phyloP scores from a whole-genome alignment of 2,113 vertebrate genomes.

The Thamnophis sirtalis region DNA sequence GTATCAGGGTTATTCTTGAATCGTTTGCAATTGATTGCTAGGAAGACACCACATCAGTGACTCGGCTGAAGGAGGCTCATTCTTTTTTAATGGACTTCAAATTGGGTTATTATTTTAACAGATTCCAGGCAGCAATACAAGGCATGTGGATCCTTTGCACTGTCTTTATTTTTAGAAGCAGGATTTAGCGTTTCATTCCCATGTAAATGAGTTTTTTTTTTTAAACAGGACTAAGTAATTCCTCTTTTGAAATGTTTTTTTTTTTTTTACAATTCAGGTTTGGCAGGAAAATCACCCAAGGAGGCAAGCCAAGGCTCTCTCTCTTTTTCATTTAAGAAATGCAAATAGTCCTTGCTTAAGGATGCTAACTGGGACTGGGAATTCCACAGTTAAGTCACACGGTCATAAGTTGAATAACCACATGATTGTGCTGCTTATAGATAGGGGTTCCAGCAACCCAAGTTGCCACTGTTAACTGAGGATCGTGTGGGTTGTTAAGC shows the following conservation, averaged over 20 bases:
- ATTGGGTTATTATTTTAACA: slow-evolving; percentile 41
- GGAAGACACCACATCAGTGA: slow-evolving; percentile 3
- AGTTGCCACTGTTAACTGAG: background rate
- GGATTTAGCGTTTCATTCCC: background rate
- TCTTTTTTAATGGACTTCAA: slow-evolving; percentile 21
- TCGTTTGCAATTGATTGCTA: slow-evolving; percentile 4
- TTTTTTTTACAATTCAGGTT: background rate
- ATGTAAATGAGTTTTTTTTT: background rate
- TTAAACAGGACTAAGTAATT: background rate
- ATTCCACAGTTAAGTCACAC: background rate
- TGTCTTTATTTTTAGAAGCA: slow-evolving; percentile 2
- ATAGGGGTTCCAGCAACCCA: background rate
- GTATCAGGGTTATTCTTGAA: slow-evolving; percentile 17
- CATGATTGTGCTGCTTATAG: background rate
- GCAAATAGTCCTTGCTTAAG: background rate
- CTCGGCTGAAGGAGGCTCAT: background rate
- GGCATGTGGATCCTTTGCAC: background rate
- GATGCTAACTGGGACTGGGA: background rate
- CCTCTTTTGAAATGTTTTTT: background rate
- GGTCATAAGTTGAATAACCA: background rate
- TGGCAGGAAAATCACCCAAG: background rate
- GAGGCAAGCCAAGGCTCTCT: background rate
- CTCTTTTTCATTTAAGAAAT: background rate
- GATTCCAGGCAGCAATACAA: background rate
- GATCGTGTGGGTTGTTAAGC: background rate